Conservation (phyloP, 2,888 invertebrate species). For the Megaustenia siamemsis region DNA sequence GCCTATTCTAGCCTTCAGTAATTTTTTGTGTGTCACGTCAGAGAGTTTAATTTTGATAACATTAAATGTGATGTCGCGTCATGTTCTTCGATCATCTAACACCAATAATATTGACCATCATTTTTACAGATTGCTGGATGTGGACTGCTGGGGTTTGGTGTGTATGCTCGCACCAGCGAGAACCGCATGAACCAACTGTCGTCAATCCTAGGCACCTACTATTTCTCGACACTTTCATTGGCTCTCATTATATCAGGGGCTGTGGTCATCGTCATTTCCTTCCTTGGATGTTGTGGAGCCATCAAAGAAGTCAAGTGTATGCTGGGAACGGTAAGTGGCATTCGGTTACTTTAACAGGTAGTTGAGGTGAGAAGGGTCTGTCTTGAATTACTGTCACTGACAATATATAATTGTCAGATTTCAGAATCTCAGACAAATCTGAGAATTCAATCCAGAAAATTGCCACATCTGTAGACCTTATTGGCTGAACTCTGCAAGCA, state of each 20-base stretch:
- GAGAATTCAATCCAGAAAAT: too few relatives aligned
- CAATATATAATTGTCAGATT: too few relatives aligned
- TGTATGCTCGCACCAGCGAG: constrained; percentile 92
- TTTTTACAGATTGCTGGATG: constrained; percentile 70
- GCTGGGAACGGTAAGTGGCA: constrained; percentile 88
- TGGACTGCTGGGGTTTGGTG: constrained; percentile 86
- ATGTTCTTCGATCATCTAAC: too few relatives aligned
- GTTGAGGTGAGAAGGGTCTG: too few relatives aligned
- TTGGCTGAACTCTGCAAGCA: too few relatives aligned
- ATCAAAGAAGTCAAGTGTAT: constrained; percentile 95
- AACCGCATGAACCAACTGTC: constrained; percentile 91
- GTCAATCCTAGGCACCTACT: constrained; percentile 85
- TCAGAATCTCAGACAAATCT: too few relatives aligned
- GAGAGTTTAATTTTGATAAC: too few relatives aligned
- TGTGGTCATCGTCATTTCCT: constrained; percentile 89
- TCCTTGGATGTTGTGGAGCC: constrained; percentile 96
- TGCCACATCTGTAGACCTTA: too few relatives aligned
- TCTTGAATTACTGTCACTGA: too few relatives aligned
- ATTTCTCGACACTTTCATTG: constrained; percentile 91
- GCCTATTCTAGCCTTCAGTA: too few relatives aligned
- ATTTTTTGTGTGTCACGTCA: too few relatives aligned
- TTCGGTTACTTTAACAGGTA: not conserved
- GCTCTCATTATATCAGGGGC: constrained; percentile 91
- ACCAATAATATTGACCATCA: not conserved
- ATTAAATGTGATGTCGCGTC: too few relatives aligned